These are phyloP conservation scores for Polyommatus iphigenia DNA, from an alignment of 2,888 invertebrate genomes.

Conservation along the genomic window DNA sequence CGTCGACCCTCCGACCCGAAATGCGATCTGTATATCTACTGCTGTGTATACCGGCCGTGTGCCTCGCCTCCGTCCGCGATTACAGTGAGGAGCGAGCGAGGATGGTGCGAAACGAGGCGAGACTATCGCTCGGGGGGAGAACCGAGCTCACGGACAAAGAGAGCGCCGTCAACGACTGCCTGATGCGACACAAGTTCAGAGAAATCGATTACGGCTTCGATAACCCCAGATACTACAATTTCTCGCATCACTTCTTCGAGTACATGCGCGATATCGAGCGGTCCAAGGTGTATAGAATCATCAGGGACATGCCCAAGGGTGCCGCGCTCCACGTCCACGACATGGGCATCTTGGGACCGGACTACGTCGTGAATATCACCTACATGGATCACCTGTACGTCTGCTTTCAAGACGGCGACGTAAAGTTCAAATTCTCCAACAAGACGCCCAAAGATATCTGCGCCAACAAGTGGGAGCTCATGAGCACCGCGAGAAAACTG, in stretches of 20 bases:
- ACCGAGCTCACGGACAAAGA: slow-evolving; percentile 73
- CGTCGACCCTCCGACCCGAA: slow-evolving; percentile 32
- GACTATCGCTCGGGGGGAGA: slow-evolving; percentile 74
- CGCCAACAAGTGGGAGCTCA: slow-evolving; percentile 65
- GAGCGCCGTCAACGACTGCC: slow-evolving; percentile 73
- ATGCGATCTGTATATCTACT: slow-evolving; percentile 42
- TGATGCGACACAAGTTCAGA: slow-evolving; percentile 79
- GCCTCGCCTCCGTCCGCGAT: slow-evolving; percentile 48
- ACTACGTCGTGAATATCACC: slow-evolving; percentile 83
- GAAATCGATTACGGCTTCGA: slow-evolving; percentile 78
- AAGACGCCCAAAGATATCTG: slow-evolving; percentile 50
- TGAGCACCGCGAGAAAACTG: slow-evolving; percentile 63
- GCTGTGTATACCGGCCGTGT: slow-evolving; percentile 42
- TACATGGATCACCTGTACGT: slow-evolving; percentile 81
- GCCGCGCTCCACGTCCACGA: slow-evolving; percentile 86
- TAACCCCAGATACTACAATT: slow-evolving; percentile 81
- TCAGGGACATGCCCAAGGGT: slow-evolving; percentile 87
- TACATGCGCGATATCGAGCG: slow-evolving; percentile 79
- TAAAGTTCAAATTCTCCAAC: slow-evolving; percentile 56
- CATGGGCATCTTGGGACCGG: slow-evolving; percentile 81
- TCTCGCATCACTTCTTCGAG: slow-evolving; percentile 83
- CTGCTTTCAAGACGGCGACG: slow-evolving; percentile 55
- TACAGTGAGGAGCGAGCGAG: slow-evolving; percentile 58
- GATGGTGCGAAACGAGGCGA: slow-evolving; percentile 72
- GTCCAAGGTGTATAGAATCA: slow-evolving; percentile 83